Evolutionary conservation across 2,888 invertebrate genomes (phyloP), one percentile per base, ranked within the genome.

Genomic region (Drosophila paranaensis): DNA sequence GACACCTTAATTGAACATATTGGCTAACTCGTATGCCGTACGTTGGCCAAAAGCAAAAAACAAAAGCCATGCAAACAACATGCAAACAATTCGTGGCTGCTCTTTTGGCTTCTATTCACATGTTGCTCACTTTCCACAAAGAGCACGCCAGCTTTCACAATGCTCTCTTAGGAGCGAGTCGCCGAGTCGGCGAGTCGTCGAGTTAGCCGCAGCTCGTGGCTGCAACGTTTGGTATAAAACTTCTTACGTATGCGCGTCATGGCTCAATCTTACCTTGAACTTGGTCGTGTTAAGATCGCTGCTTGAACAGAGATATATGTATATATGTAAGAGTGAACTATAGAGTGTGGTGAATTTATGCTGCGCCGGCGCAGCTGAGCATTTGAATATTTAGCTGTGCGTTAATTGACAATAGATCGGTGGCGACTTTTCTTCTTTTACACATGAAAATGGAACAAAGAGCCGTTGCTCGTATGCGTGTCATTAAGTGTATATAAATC

Each of bases 191-290:
- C 10, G 35, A 45, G 56, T 35, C 56, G 45, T 35, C 45, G 56
- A 35, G 56, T 40, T 40, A 30, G 42, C 30, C 40, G 14, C 42
- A 13, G 14, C 33, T 35, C 60, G 58, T 37, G 51, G 71, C 63
- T 68, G 71, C 46, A 57, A 43, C 63, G 57, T 66, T 74, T 76
- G 85, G 91, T 92, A 92, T 92, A 92, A 90, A 92, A 91, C 91
- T 91, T 92, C 92, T 92, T 92, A 90, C 87, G 90, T 91, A 91
- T 91, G 91, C 91, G 81, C 89, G 92, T 91, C 91, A 91, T 90
- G 91, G 91, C 86, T 92, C 86, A 92, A 92, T 90, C 89, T 91
- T 92, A 92, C 93, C 92, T 92, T 92, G 92, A 92, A 92, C 92
- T 92, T 92, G 92, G 84, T 91, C 86, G 90, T 81, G 90, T 72